phyloP scores from a whole-genome alignment of 2,797 vertebrate genomes.

The Sebastolobus altivelis region DNA sequence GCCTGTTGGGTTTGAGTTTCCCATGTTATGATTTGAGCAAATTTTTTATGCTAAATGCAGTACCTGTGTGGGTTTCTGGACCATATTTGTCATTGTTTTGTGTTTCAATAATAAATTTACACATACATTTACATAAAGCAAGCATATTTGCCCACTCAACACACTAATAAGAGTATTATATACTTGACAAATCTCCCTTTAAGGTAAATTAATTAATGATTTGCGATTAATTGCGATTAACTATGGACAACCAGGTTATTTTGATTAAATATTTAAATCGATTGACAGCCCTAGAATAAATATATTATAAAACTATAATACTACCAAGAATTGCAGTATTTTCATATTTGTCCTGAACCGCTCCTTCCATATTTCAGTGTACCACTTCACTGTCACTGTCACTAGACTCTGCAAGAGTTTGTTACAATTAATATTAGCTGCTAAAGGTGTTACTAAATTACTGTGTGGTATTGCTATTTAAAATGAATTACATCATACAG shows the following conservation, averaged over 20 bases:
- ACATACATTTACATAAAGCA: no score
- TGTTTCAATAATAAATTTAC: no score
- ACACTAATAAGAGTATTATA: no score
- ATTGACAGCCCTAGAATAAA: background rate
- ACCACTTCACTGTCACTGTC: background rate
- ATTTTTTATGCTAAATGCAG: no score
- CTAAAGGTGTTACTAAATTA: background rate
- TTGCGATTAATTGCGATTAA: no score
- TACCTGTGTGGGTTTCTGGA: accelerated
- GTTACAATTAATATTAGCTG: background rate
- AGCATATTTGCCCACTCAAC: no score
- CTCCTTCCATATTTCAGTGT: background rate
- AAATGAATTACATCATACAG: background rate
- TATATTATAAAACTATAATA: background rate
- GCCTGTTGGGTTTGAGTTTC: no score
- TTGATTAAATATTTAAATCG: no score
- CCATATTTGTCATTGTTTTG: accelerated
- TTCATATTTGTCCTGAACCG: background rate
- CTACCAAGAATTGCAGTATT: background rate
- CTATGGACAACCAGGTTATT: no score
- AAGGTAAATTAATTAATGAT: no score
- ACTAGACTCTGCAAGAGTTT: background rate
- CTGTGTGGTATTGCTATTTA: background rate
- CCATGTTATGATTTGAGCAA: no score
- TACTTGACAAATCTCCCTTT: no score